Percentiles rank a stretch among this genome's conserved stretches.
These are phyloP conservation scores for Nephila pilipes DNA, from an alignment of 1,140 invertebrate genomes.

Conservation along the genomic window DNA sequence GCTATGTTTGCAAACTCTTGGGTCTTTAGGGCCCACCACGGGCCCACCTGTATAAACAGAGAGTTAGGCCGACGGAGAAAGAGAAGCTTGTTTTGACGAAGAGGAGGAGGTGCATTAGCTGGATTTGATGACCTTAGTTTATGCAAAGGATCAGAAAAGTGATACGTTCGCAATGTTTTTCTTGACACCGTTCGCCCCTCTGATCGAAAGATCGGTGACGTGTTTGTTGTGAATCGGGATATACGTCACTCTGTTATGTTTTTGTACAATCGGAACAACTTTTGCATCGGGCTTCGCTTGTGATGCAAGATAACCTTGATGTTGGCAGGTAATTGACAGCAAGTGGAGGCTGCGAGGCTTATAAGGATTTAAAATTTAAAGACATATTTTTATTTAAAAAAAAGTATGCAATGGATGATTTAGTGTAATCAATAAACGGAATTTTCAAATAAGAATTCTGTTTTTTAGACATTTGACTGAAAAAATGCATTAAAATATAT, in stretches of 20 bases:
- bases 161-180: slow-evolving; percentile 29
- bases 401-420: too few species aligned
- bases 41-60: slow-evolving; percentile 63
- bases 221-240: background rate
- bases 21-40: background rate
- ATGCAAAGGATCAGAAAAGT: slow-evolving; percentile 46
- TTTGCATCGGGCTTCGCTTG: too few species aligned
- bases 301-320: background rate
- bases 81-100: background rate
- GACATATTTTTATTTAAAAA: background rate
- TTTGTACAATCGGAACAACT: background rate
- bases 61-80: background rate
- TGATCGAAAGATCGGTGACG: slow-evolving; percentile 2
- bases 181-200: background rate
- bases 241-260: background rate
- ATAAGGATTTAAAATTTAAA: too few species aligned
- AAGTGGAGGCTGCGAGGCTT: background rate
- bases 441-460: too few species aligned
- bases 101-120: slow-evolving; percentile 41
- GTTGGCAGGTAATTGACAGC: background rate
- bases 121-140: slow-evolving; percentile 19
- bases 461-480: too few species aligned
- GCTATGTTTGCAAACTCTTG: slow-evolving; percentile 60
- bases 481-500: too few species aligned
- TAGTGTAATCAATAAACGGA: too few species aligned